Conservation (phyloP, 2,113 vertebrate species). For the Psammodynastes pulverulentus region DNA sequence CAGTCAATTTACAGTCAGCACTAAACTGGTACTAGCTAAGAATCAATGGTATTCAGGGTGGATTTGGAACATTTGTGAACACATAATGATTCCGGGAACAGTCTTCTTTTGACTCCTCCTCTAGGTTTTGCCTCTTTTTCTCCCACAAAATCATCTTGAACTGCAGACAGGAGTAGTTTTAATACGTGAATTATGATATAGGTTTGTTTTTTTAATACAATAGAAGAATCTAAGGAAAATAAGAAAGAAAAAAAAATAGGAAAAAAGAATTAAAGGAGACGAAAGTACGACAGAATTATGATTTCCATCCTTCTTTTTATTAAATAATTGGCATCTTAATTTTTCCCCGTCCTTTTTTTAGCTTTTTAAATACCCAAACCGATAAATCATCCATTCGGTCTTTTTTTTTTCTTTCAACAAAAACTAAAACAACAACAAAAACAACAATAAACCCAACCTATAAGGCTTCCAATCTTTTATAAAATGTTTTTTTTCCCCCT, state of each 20-base stretch:
- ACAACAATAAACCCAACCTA: background rate
- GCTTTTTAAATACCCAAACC: background rate
- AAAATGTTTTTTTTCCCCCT: background rate
- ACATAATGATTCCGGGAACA: no score
- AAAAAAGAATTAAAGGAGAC: background rate
- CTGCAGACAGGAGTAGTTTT: background rate
- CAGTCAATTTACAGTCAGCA: no score
- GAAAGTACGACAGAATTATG: background rate
- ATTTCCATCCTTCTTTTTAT: background rate
- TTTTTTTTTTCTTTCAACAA: background rate
- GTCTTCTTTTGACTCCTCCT: no score
- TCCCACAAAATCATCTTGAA: background rate
- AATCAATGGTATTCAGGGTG: no score
- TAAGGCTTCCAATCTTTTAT: background rate
- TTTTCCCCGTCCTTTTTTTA: background rate
- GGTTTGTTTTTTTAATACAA: background rate
- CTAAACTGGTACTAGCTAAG: no score
- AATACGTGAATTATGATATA: background rate
- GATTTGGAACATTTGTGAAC: no score
- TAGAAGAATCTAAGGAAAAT: background rate
- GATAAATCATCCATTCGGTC: background rate
- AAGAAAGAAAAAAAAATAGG: background rate
- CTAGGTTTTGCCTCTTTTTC: no score
- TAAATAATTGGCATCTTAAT: background rate
- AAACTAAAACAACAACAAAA: no score